Percentiles rank a stretch among this genome's conserved stretches.
These are phyloP conservation scores for Tolypeutes matacus DNA, from an alignment of 2,797 vertebrate species.

Conservation along the genomic window DNA sequence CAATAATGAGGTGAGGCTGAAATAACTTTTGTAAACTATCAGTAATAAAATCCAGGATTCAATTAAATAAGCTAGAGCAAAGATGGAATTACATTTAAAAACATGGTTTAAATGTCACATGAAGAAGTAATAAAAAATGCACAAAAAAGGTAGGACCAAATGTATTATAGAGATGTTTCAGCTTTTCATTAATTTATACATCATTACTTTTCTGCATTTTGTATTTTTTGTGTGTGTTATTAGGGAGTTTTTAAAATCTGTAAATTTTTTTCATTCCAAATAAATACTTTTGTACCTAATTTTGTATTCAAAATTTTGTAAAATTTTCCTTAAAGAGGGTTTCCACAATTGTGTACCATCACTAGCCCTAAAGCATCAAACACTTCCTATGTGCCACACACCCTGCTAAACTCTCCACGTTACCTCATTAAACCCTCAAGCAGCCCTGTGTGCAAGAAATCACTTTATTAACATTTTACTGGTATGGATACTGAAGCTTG, in stretches of 20 bases:
- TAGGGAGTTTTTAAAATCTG: background rate
- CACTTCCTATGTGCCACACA: background rate
- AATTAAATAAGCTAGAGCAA: background rate
- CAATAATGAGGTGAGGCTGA: background rate
- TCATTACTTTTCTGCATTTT: background rate
- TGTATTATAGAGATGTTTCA: background rate
- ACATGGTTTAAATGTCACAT: background rate
- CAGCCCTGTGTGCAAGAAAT: background rate
- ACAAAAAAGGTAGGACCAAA: background rate
- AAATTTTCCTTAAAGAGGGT: background rate
- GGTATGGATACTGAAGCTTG: background rate
- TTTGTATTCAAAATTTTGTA: background rate
- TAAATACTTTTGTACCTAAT: background rate
- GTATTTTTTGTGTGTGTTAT: background rate
- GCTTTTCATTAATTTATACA: background rate
- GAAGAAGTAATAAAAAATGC: background rate
- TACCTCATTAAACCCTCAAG: background rate
- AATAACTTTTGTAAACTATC: background rate
- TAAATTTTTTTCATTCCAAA: background rate
- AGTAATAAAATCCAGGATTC: background rate
- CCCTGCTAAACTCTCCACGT: background rate
- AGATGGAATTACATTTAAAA: background rate
- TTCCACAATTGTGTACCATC: background rate
- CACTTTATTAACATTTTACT: background rate
- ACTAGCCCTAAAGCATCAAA: background rate